Evolutionary conservation across 2,113 vertebrate genomes (phyloP).

Genomic region (Petaurus breviceps): DNA sequence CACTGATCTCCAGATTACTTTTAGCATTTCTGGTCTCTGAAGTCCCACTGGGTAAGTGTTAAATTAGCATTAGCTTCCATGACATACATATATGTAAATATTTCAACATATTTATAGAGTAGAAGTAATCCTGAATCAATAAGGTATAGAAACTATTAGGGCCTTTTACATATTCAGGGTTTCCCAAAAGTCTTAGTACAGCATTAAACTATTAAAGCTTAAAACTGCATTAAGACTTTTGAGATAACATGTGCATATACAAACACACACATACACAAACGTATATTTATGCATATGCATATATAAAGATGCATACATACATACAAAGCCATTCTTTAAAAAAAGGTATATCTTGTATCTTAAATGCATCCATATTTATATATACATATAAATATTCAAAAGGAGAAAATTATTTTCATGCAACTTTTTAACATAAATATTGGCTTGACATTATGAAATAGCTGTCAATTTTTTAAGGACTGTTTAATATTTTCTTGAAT

Average conservation of each 20-base stretch:
- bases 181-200: neutral
- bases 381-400: neutral
- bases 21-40: conserved; percentile 74
- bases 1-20: conserved; percentile 78
- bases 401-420: neutral
- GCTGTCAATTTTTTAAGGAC: neutral
- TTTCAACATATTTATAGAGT: conserved; percentile 76
- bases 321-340: neutral
- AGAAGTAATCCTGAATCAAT: conserved; percentile 71
- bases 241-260: neutral
- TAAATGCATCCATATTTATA: neutral
- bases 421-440: neutral
- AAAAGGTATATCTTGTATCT: neutral
- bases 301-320: neutral
- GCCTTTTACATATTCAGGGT: conserved; percentile 5
- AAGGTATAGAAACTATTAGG: conserved; percentile 66
- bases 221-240: neutral
- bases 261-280: neutral
- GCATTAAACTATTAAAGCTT: neutral
- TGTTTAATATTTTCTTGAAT: neutral
- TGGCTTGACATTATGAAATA: neutral
- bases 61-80: conserved; percentile 83
- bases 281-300: neutral
- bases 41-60: conserved; percentile 80
- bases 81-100: conserved; percentile 76